These are phyloP conservation scores for Omphaloscelis lunosa DNA, from an alignment of 2,888 invertebrate genomes.

Conservation along the genomic window DNA sequence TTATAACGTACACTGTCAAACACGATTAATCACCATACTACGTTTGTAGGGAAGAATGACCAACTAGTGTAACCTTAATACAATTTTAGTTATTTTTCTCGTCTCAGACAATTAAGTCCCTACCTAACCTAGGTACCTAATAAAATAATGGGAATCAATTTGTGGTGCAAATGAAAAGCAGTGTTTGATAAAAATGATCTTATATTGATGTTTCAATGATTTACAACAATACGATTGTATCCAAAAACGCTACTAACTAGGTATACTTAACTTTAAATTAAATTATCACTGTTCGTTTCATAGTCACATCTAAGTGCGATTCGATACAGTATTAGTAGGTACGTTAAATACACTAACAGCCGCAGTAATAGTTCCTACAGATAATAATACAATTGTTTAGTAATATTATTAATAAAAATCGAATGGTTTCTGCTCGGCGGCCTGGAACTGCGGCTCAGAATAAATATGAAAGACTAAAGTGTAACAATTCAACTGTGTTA, in stretches of 20 bases:
- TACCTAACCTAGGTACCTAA: neutral
- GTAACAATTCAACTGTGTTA: conserved; percentile 62
- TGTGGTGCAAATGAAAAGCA: conserved; percentile 59
- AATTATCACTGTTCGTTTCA: conserved; percentile 81
- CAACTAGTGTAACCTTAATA: neutral
- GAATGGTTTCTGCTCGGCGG: conserved; percentile 55
- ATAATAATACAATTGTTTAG: conserved; percentile 65
- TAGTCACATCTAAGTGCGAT: conserved; percentile 73
- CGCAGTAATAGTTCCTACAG: conserved; percentile 67
- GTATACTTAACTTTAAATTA: conserved; percentile 81
- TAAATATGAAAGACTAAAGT: conserved; percentile 72
- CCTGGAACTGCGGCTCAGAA: conserved; percentile 67
- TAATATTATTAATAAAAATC: conserved; percentile 59
- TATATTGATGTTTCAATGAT: conserved; percentile 83
- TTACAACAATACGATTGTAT: conserved; percentile 86
- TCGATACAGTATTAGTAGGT: conserved; percentile 71
- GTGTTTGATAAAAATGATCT: conserved; percentile 79
- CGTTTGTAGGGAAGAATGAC: no score
- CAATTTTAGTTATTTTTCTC: neutral
- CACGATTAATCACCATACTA: no score
- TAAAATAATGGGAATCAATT: neutral
- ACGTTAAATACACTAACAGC: conserved; percentile 67
- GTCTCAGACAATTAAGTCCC: neutral
- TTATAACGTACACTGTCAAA: no score
- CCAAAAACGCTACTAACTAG: conserved; percentile 82